Base-by-base conservation (phyloP, 2,888 invertebrate species). In the Amphimallon solstitiale region DNA sequence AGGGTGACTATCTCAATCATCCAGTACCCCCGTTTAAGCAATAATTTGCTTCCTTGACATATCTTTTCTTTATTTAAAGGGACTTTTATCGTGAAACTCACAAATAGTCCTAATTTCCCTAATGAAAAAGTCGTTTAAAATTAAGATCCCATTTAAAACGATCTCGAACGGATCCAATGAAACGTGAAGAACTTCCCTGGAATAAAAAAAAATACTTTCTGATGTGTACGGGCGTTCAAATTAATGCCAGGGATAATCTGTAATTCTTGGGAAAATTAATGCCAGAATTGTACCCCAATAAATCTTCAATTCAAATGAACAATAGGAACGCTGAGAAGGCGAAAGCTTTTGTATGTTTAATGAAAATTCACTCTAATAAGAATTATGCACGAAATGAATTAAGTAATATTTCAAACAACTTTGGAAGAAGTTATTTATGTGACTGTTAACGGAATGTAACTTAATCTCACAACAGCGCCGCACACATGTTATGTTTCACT, bases 281-380 rank as follows among this genome's bases (percentile, higher is more conserved):
- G 48, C 56, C 35, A 43, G 56, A 65, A 56, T 65, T 59, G 54
- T 56, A 65, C 64, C 64, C 46, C 48, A 48, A 63, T 65, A 65
- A 65, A 65, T 65, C 64, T 65, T 46, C 56, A 35, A 56, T 65
- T 65, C 64, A 65, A 48, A 59, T 21, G 56, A 59, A 65, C 64
- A 65, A 65, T 65, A 48, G 56, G 23, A 48, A 65, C 21, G 56
- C 56, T 38, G 48, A 38, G 37, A 65, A 21, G 43, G 48, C 63
- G 35, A 56, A 38, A 54, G 56, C 64, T 59, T 65, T 65, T 65
- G 54, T 65, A 56, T 38, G 64, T 64, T 35, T 64, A 64, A 64
- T 64, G 64, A 64, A 64, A 64, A 64, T 64, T 64, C 56, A 64
- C 64, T 64, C 46, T 46, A 48, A 54, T 35, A 64, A 54, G 46